These are phyloP conservation scores for Lepus timidus DNA, from an alignment of 2,113 vertebrate genomes.

Conservation along the genomic window DNA sequence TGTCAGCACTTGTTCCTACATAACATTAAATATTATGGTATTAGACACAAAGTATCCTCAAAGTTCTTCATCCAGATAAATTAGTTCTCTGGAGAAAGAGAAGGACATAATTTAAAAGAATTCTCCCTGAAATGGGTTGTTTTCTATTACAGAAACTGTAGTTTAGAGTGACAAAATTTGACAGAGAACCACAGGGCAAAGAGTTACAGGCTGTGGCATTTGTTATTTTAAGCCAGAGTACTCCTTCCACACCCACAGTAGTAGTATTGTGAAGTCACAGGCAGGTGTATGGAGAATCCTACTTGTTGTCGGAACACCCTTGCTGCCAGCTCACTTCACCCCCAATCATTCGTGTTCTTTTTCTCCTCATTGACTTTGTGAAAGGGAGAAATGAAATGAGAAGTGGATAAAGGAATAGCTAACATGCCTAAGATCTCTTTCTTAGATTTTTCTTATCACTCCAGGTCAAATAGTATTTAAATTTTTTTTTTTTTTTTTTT, in stretches of 20 bases:
- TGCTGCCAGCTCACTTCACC: not conserved
- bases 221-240: slow-evolving; percentile 24
- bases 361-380: not conserved
- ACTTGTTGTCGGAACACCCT: slow-evolving; percentile 4
- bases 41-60: slow-evolving; percentile 29
- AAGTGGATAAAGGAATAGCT: slow-evolving; percentile 41
- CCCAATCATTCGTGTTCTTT: not conserved
- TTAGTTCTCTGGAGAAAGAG: slow-evolving; percentile 8
- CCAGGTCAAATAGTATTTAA: not conserved
- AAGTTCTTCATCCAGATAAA: slow-evolving; percentile 38
- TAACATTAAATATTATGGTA: not conserved
- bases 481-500: too few species aligned
- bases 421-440: slow-evolving; percentile 45
- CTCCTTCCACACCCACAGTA: slow-evolving; percentile 34
- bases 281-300: not conserved
- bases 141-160: not conserved
- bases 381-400: slow-evolving; percentile 53
- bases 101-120: not conserved
- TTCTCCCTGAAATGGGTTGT: not conserved
- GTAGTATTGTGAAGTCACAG: slow-evolving; percentile 13
- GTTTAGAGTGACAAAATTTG: not conserved
- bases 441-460: slow-evolving; percentile 47
- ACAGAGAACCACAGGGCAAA: not conserved
- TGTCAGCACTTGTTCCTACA: slow-evolving; percentile 8
- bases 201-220: not conserved